These are phyloP conservation scores for Pluvianellus socialis DNA, from an alignment of 2,113 vertebrate genomes.

Conservation along the genomic window DNA sequence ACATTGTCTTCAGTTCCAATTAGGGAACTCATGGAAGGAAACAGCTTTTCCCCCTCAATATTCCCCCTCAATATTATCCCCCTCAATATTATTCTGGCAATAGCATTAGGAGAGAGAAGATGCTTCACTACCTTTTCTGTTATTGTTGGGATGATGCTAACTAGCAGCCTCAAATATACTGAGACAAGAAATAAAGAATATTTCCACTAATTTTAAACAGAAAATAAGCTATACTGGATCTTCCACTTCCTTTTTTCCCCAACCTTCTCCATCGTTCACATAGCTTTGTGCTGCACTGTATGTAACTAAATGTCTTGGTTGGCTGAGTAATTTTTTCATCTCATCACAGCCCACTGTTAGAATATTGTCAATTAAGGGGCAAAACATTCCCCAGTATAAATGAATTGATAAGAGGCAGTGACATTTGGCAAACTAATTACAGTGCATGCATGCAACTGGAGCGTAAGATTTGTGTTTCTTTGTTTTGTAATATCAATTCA, in stretches of 20 bases:
- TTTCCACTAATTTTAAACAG: not conserved
- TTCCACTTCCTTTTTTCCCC: not conserved
- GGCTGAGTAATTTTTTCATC: conserved; percentile 13
- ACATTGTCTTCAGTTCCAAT: accelerated
- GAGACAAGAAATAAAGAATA: not conserved
- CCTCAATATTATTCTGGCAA: not conserved
- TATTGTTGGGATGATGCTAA: not conserved
- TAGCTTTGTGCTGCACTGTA: not conserved
- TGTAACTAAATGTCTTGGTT: conserved; percentile 30
- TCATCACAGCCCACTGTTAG: conserved; percentile 29
- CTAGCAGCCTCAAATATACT: not conserved
- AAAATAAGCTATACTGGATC: not conserved
- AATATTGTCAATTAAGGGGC: conserved; percentile 32
- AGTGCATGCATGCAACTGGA: not conserved
- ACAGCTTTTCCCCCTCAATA: not conserved
- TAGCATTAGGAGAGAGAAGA: not conserved
- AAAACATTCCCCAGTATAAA: conserved; percentile 32
- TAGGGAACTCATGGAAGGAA: not conserved
- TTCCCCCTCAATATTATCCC: too few species aligned
- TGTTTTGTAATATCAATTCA: not conserved
- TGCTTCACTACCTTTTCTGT: not conserved
- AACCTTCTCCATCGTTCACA: not conserved
- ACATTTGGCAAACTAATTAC: conserved; percentile 39
- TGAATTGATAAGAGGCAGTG: conserved; percentile 19
- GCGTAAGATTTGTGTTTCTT: not conserved